Base-by-base conservation (phyloP, 1,140 invertebrate genomes). In the Amyelois transitella region DNA sequence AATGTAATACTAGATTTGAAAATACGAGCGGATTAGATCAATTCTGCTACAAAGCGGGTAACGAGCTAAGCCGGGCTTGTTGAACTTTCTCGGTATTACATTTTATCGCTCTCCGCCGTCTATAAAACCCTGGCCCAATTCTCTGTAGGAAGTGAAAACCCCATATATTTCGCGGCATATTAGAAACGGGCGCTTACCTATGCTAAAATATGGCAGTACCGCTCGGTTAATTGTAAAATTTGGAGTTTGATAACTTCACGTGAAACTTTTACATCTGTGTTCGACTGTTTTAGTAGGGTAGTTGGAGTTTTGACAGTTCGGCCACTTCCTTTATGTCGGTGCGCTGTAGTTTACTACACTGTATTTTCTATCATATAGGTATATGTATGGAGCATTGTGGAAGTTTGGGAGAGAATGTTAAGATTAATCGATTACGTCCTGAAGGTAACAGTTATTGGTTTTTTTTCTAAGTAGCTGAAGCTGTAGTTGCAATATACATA, bases 151-250 rank as follows among this genome's bases (percentile, higher is more conserved):
- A 66, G 66, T 48, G 54, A 56, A 62, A 45, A 53, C 32, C 43
- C 50, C 61, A 60, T 67, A 66, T 73, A 73, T 67, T 64, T 68
- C 58, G 56, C 52, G 54, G 60, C 62, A 62, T 67, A 70, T 73
- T 66, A 70, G 64, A 66, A 59, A 64, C 64, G 25, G 55, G 61
- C 52, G 53, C 60, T 63, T 65, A 74, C 71, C 70, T 70, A 68
- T 67, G 51, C 58, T 74, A 60, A 68, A 68, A 66, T 68, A 70
- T 70, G 55, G 55, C 62, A 62, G 53, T 69, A 63, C 20, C 51
- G 60, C 52, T 64, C 53, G 55, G 65, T 68, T 74, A 74, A 74
- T 74, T 70, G 71, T 69, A 62, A 65, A 69, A 74, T 74, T 69
- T 62, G 53, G 66, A 72, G 62, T 72, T 77, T 64, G 66, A 69